phyloP scores from a whole-genome alignment of 2,888 invertebrate species.

The Megalurothrips usitatus region DNA sequence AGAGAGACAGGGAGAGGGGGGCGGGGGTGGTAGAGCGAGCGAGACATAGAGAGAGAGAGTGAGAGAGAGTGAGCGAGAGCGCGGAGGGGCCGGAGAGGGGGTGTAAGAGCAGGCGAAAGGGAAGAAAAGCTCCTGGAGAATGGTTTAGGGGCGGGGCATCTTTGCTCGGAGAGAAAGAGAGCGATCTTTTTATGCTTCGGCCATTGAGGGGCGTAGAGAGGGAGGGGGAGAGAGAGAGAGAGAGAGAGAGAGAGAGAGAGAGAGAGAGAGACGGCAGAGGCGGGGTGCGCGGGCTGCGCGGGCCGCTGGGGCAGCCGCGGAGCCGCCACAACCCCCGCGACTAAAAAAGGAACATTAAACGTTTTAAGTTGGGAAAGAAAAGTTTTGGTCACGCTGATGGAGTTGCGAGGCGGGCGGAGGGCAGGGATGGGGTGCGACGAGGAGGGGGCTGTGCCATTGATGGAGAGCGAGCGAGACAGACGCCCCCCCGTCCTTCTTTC shows the following conservation, averaged over 20 bases:
- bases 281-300: slow-evolving; percentile 18
- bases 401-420: background rate
- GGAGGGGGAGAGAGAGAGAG: background rate
- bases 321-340: background rate
- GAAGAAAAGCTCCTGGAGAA: background rate
- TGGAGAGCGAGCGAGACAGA: background rate
- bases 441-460: background rate
- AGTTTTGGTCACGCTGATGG: slow-evolving; percentile 24
- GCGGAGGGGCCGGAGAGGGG: background rate
- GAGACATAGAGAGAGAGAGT: background rate
- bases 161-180: background rate
- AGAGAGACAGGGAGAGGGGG: background rate
- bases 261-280: background rate
- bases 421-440: background rate
- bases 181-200: background rate
- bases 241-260: background rate
- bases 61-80: background rate
- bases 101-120: background rate
- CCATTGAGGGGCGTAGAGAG: too few species aligned
- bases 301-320: background rate
- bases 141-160: background rate
- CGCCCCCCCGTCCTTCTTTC: background rate
- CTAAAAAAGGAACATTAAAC: slow-evolving; percentile 27
- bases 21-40: background rate
- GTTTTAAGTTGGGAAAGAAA: slow-evolving; percentile 23